Conservation (phyloP, 2,888 invertebrate genomes). For the Acanthosepion esculentum region DNA sequence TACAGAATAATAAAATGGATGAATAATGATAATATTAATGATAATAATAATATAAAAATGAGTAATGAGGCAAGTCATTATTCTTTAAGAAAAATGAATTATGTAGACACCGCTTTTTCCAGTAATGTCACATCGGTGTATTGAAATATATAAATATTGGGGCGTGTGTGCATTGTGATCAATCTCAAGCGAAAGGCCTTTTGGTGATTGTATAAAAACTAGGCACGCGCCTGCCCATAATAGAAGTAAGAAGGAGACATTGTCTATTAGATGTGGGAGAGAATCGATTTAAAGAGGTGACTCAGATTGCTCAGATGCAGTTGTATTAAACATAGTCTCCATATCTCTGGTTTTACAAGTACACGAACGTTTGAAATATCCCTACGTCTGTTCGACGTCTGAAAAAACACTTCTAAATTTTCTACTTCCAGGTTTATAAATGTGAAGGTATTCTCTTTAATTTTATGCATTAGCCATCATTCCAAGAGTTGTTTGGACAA, state of each 20-base stretch:
- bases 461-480: no score
- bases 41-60: conserved; percentile 24
- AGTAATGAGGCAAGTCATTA: background rate
- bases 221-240: background rate
- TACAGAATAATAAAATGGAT: background rate
- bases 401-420: background rate
- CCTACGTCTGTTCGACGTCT: background rate
- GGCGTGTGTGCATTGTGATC: background rate
- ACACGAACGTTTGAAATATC: background rate
- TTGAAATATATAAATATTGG: conserved; percentile 18
- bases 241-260: background rate
- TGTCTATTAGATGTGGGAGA: background rate
- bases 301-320: background rate
- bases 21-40: background rate
- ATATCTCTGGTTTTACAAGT: background rate
- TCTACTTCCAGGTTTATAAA: background rate
- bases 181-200: background rate
- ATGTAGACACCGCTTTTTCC: conserved; percentile 1
- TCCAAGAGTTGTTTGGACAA: no score
- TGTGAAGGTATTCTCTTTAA: no score
- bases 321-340: background rate
- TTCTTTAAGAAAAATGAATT: conserved; percentile 25
- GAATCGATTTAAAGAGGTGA: conserved; percentile 16
- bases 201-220: conserved; percentile 33
- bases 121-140: conserved; percentile 10